Base-by-base conservation (phyloP, 2,797 vertebrate genomes). In the Pyrocephalus nanus region DNA sequence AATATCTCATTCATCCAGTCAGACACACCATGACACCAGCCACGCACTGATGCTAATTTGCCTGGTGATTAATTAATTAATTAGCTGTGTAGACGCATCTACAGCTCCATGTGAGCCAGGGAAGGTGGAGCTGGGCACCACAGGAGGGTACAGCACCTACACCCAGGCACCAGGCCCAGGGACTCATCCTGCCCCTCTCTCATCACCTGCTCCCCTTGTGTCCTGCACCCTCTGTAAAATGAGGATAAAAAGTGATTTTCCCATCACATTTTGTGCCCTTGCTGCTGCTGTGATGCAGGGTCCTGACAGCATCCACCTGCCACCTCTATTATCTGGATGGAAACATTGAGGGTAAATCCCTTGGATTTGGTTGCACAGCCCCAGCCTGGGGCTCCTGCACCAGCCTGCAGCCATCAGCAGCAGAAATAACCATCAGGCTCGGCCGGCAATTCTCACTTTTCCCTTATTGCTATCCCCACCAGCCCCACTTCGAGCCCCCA, bases 221-320 rank as follows among this genome's bases (percentile, higher is more conserved):
- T 38, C 36, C n/a, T 53, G 25, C 8, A 42, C n/a, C 23, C 9
- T 38, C 88, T 47, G 48, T 38, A 83, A 53, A 92, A 71, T 9
- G 20, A 67, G 61, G 14, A 34, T 15, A 32, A 54, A 92, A 79
- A 50, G 9, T 20, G 5, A 6, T 61, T 91, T 71, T 34, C 65
- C 47, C 32, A 40, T 12, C n/a, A 8, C 2, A 1, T 17, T 19
- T 34, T 70, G 1, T n/a, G 47, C 23, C 32, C 54, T 71, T 36
- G 20, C 34, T n/a, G 10, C 14, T 12, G 36, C 62, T 47, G 18
- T n/a, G 21, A 72, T 0, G 0, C 0, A 0, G 19, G 15, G 17
- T n/a, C 22, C 82, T 78, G 50, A 54, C 70, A 54, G 61, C 77
- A 27, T 16, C 65, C 47, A 18, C 53, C 30, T 47, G 13, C 40